Evolutionary conservation across 2,797 vertebrate species (phyloP), one percentile per base, ranked within the genome.

Genomic region (Catostomus latipinnis): DNA sequence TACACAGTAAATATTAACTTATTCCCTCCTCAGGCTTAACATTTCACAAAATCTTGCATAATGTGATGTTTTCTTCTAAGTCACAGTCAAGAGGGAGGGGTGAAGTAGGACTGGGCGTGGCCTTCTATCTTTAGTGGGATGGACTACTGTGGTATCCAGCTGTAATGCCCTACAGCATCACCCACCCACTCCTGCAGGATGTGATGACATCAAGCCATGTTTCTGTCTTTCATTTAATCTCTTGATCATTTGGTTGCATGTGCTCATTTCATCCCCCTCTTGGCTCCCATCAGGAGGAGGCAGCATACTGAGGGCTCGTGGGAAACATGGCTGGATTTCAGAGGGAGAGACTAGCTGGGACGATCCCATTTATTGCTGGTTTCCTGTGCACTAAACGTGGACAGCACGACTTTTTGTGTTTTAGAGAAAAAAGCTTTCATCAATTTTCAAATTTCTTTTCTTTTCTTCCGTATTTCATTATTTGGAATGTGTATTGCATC

Each of bases 331-430:
- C 91, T 94, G 91, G 93, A 93, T 93, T 91, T 94, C 93, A 94
- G 91, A 91, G 91, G 88, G 91, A 80, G 87, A 83, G 91, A 90
- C 89, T 89, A 92, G 73, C 95, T 93, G 93, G 90, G 93, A 85
- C 89, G 93, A 94, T 94, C 95, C 94, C 95, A 88, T 95, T 96
- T 95, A 96, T 96, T 96, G 96, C 95, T 95, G 94, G 93, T 95
- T 92, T 96, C 93, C 93, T 94, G 91, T 88, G 92, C 94, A 93
- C 94, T 94, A 91, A 90, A 91, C 90, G 90, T 89, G 94, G 92
- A 94, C 93, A 95, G 92, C 94, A 93, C 94, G 94, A 93, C 78
- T 91, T 92, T 91, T 88, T 92, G 81, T 78, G 87, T 82, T 83
- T 83, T 69, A 76, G 81, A 82, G 90, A 87, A 92, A 87, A 90